Base-by-base conservation (phyloP, 37 sponge, comb jelly and placozoan species). In the Geodia barretti region DNA sequence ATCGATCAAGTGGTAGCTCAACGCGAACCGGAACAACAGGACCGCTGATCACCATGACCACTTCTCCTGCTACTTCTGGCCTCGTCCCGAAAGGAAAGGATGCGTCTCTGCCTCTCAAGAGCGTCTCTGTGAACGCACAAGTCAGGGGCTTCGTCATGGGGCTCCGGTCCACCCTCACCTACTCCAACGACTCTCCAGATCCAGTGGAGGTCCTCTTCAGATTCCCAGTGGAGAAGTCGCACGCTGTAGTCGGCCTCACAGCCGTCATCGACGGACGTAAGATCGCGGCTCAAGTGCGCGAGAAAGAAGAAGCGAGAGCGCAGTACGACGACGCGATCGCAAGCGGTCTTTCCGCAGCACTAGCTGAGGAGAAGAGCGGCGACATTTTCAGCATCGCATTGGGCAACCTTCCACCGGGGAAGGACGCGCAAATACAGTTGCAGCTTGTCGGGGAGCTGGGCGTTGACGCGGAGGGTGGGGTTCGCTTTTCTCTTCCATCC, bases 331-430 rank as follows among this genome's bases (percentile, higher is more conserved):
- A 91, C 34, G 92, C 87, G 1, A 79, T 91, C 11, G 72, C 79
- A 41, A 83, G 87, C 74, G 92, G 86, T 4, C 54, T 47, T 41
- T 80, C 87, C 33, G 92, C 92, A 28, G 83, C 80, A 31, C 58
- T 87, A 4, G 87, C 37, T 0, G 83, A 91, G 62, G 86, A 91
- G 61, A 75, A 86, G 68, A 78, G 63, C 23, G 79, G 79, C 32
- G 92, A 91, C 83, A 83, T 91, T 35, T 67, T 91, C 65, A 85
- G 80, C 37, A 62, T 89, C 20, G 64, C 34, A 32, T 84, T 89
- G 38, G 89, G 89, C 41, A 89, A 89, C 70, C 89, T 89, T 37
- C 84, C 89, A 30, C 84, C 89, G 3, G 69, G 68, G 39, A 83
- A 72, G 60, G 84, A 83, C 2, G 89, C 89, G 65, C 64, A 75